Evolutionary conservation across 1,140 invertebrate species (phyloP), one percentile per base, ranked within the genome.

Genomic region (Cepaea nemoralis): DNA sequence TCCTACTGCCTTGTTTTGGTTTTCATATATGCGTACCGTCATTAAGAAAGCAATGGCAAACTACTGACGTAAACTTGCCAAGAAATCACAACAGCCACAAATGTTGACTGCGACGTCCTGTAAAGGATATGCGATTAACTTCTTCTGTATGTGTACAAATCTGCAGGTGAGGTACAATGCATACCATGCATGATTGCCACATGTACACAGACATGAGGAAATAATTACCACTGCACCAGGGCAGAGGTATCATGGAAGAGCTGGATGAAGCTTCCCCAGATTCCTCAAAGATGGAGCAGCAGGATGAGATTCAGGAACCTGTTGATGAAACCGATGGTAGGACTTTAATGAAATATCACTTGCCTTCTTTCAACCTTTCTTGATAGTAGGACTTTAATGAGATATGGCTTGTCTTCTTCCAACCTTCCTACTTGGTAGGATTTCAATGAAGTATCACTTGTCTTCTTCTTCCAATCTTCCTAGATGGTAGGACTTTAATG

Each of bases 231-330:
- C 50, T 33, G 66, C 45, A 55, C 39, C 59, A 6, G 55, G 31
- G 12, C 50, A 59, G 75, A 59, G 50, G 48, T n/a, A 24, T 33
- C 33, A 66, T 78, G 77, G 66, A 78, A 24, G 77, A 69, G 77
- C 77, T 45, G 39, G n/a, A 78, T 48, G 66, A 69, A 8, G 77
- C 77, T 69, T 39, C 77, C 59, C 40, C 39, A 27, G 31, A 35
- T 27, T 78, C 59, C 77, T 69, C 59, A 31, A 78, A 78, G 31
- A 78, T 78, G 77, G 77, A 78, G 8, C 77, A 69, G 35, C 77
- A 45, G 12, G 66, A 78, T 12, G 31, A n/a, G 19, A 40, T 27
- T 19, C 27, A n/a, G 14, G 77, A 78, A 37, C 33, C 63, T 42
- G 48, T 22, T 12, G 66, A 78, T 78, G 77, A 67, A 24, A 59